A percentile compares a stretch with the other conserved stretches of the same genome.
Conservation (phyloP, 2,888 invertebrate species). For the Melanostoma scalare region DNA sequence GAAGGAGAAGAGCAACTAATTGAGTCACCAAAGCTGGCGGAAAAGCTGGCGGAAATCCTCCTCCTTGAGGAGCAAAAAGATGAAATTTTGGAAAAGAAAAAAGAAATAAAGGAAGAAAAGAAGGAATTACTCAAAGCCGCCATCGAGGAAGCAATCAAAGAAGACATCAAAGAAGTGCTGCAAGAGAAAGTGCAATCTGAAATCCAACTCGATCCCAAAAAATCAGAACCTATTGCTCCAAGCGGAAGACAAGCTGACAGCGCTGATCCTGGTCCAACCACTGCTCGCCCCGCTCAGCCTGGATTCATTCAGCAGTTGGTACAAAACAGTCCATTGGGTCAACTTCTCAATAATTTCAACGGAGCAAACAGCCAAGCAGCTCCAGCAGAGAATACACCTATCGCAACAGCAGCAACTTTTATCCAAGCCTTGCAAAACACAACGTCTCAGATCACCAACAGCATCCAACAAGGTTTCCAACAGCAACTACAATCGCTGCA, state of each 20-base stretch:
- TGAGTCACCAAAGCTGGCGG: slow-evolving; percentile 18
- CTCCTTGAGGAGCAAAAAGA: slow-evolving; percentile 36
- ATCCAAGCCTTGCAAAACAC: slow-evolving; percentile 66
- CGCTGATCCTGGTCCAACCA: slow-evolving; percentile 57
- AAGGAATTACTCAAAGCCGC: slow-evolving; percentile 48
- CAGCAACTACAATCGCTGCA: slow-evolving; percentile 61
- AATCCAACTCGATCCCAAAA: slow-evolving; percentile 3
- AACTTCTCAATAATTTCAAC: slow-evolving; percentile 75
- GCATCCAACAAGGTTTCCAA: slow-evolving; percentile 66
- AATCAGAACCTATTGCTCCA: slow-evolving; percentile 31
- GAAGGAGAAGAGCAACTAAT: slow-evolving; percentile 34
- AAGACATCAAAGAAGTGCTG: slow-evolving; percentile 44
- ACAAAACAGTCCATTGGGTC: slow-evolving; percentile 78
- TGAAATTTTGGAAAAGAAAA: slow-evolving; percentile 12
- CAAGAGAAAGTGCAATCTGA: slow-evolving; percentile 32
- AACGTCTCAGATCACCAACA: slow-evolving; percentile 62
- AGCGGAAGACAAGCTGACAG: slow-evolving; percentile 58
- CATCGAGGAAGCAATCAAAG: slow-evolving; percentile 39
- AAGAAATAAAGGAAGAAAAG: slow-evolving; percentile 24
- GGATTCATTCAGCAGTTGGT: slow-evolving; percentile 67
- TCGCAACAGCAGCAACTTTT: slow-evolving; percentile 57
- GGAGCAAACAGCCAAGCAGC: slow-evolving; percentile 58
- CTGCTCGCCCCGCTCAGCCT: slow-evolving; percentile 60
- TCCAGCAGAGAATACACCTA: slow-evolving; percentile 55
- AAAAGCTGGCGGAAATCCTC: slow-evolving; percentile 32